Base-by-base conservation (phyloP, 92 coral and sea anemone species). In the Isaurus tuberculatus region DNA sequence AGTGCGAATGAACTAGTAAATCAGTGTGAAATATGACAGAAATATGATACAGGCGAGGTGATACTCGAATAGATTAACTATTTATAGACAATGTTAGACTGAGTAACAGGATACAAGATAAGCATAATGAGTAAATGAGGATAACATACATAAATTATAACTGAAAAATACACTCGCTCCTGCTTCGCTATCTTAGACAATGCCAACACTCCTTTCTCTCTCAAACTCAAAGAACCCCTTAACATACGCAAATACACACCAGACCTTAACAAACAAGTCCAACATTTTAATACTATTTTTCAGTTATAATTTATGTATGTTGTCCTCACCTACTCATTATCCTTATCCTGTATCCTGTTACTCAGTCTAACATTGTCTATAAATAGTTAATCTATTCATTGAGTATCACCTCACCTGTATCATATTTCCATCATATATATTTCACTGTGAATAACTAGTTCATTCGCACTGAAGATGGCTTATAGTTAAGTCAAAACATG, bases 41-140 rank as follows among this genome's bases (percentile, higher is more conserved):
- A 63, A 63, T 63, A 63, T 63, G 29, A 63, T 64, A 64, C 74
- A 69, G 53, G 53, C 53, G 53, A 69, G 53, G 74, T 69, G 74
- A 69, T 36, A 69, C 74, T 34, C 53, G 74, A 68, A 69, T n/a
- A 69, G 11, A 69, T 69, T 69, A 69, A 68, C 27, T 69, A 69
- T 16, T 69, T 69, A 69, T 23, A 31, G 29, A 69, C 74, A 69
- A 69, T 69, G 74, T 31, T 69, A 17, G 28, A 69, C 15, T 69
- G 9, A 32, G 74, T 33, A 69, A 69, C 74, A 69, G 74, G 74
- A 69, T 32, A 69, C 74, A 69, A 10, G 55, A 69, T 32, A 69
- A 14, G 46, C 55, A 36, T 57, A 57, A 27, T 32, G 27, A 69
- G 61, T 16, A 32, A 51, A 44, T 69, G 74, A 69, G 1, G 27